phyloP scores from a whole-genome alignment of 2,797 vertebrate species.

The Eulemur mongoz region DNA sequence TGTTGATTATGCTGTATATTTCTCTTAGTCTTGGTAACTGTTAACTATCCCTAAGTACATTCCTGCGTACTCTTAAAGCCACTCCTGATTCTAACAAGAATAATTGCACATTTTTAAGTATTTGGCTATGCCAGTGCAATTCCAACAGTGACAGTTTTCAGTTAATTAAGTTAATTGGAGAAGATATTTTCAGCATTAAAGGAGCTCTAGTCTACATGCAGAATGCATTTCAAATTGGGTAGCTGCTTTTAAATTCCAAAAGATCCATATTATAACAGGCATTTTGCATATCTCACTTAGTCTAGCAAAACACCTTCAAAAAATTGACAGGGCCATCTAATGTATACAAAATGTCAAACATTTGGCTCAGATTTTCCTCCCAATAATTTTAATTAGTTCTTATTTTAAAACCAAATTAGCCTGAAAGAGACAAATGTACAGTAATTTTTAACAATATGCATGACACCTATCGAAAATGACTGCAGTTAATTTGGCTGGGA shows the following conservation, averaged over 20 bases:
- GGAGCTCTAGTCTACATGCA: not conserved
- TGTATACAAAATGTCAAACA: conserved; percentile 28
- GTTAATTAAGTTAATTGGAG: conserved; percentile 67
- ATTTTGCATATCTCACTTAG: conserved; percentile 3
- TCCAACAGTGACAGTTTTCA: conserved; percentile 52
- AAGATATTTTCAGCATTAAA: conserved; percentile 57
- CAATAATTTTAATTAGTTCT: conserved; percentile 57
- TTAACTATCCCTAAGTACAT: not conserved
- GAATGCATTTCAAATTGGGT: conserved; percentile 47
- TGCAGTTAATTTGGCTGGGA: not conserved
- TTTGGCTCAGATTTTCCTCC: conserved; percentile 14
- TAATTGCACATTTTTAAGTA: conserved; percentile 31
- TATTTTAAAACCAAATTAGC: conserved; percentile 50
- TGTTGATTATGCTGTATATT: not conserved
- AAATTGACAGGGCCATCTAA: not conserved
- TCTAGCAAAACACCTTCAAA: conserved; percentile 44
- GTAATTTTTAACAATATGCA: not conserved
- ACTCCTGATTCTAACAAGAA: not conserved
- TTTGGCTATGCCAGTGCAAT: not conserved
- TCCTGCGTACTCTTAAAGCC: not conserved
- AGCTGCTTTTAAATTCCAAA: conserved; percentile 43
- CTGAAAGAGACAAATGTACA: not conserved
- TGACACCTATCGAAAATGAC: not conserved
- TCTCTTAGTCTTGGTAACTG: not conserved
- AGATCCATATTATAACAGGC: conserved; percentile 8